phyloP scores from a whole-genome alignment of 2,113 vertebrate genomes.

The Hyperopisus bebe region DNA sequence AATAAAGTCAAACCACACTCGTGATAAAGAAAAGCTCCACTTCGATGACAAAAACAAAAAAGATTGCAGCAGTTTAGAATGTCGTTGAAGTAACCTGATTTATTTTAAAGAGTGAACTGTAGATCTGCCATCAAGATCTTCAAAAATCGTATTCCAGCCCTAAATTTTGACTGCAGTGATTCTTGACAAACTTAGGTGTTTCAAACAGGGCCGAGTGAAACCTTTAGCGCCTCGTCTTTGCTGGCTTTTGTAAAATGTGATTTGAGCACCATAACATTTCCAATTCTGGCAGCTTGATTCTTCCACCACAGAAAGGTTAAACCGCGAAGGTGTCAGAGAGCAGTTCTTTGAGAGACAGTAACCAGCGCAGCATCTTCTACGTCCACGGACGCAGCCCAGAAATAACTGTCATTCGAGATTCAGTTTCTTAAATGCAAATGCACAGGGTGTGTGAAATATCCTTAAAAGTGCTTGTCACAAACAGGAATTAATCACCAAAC shows the following conservation, averaged over 20 bases:
- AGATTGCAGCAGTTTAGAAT: neutral
- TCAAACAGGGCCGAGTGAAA: neutral
- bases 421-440: constrained; percentile 7
- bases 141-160: neutral
- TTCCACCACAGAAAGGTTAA: neutral
- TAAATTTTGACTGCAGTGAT: neutral
- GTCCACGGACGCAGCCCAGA: neutral
- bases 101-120: neutral
- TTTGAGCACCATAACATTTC: neutral
- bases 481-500: neutral
- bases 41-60: neutral
- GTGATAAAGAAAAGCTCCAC: neutral
- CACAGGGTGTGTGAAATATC: neutral
- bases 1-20: neutral
- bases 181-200: neutral
- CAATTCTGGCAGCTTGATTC: neutral
- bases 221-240: neutral
- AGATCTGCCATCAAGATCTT: neutral
- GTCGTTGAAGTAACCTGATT: neutral
- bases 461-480: constrained; percentile 1
- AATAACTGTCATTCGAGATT: neutral
- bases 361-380: neutral
- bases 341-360: neutral
- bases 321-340: neutral
- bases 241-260: neutral